These are phyloP conservation scores for Scopus umbretta DNA, from an alignment of 2,113 vertebrate species.

Conservation along the genomic window DNA sequence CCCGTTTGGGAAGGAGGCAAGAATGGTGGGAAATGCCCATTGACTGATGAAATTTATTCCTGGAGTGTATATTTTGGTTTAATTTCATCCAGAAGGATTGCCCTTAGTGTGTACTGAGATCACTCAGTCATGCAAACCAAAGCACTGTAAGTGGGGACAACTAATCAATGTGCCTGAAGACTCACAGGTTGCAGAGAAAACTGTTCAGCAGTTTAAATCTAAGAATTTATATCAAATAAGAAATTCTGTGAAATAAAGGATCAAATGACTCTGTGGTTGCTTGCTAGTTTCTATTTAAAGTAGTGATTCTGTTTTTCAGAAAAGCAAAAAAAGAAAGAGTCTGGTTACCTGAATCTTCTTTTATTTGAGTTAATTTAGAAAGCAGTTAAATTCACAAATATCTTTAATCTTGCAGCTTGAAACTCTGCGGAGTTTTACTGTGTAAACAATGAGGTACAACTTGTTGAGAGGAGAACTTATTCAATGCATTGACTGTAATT, in stretches of 20 bases:
- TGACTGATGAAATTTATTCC: neutral
- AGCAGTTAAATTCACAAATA: neutral
- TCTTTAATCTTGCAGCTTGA: neutral
- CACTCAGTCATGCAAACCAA: neutral
- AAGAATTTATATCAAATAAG: neutral
- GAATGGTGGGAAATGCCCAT: neutral
- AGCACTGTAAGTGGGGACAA: neutral
- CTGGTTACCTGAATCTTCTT: neutral
- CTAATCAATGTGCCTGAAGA: neutral
- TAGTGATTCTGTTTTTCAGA: neutral
- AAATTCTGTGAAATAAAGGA: neutral
- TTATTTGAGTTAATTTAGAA: neutral
- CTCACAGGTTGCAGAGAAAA: neutral
- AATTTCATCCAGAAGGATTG: neutral
- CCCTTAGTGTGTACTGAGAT: neutral
- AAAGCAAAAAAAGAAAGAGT: neutral
- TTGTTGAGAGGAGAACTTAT: neutral
- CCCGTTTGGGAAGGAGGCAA: neutral
- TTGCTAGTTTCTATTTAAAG: neutral
- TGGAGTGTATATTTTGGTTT: neutral
- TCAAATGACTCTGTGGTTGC: neutral
- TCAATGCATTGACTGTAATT: neutral
- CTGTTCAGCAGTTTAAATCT: neutral
- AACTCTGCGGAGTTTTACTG: neutral
- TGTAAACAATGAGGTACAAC: neutral